Conservation (phyloP, 1,140 invertebrate species). For the Steinernema khuongi region DNA sequence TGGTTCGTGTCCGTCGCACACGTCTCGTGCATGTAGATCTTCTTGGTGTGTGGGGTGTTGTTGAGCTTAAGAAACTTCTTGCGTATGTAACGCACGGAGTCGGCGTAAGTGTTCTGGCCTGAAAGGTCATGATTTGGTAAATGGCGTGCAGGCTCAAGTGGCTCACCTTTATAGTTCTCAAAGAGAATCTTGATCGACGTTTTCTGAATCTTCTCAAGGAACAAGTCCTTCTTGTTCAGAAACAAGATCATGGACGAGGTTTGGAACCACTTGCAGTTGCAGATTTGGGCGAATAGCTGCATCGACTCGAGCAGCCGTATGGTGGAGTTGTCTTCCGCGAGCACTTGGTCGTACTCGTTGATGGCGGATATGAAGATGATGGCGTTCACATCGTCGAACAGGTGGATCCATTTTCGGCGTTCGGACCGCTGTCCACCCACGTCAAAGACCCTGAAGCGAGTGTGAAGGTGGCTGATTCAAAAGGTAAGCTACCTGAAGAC, state of each 20-base stretch:
- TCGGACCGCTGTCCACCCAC: slow-evolving; percentile 64
- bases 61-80: slow-evolving; percentile 42
- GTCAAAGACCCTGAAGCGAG: slow-evolving; percentile 59
- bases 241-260: slow-evolving; percentile 59
- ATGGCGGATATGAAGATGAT: slow-evolving; percentile 50
- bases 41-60: slow-evolving; percentile 50
- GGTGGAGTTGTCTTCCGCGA: slow-evolving; percentile 19
- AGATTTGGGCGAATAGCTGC: slow-evolving; percentile 60
- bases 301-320: slow-evolving; percentile 60
- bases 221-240: slow-evolving; percentile 62
- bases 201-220: slow-evolving; percentile 62
- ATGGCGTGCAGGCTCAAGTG: background rate
- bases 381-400: slow-evolving; percentile 59
- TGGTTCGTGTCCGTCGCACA: slow-evolving; percentile 57
- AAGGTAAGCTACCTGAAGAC: slow-evolving; percentile 40
- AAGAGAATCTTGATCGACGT: slow-evolving; percentile 32
- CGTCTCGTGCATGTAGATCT: slow-evolving; percentile 54
- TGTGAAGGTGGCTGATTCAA: background rate
- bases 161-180: slow-evolving; percentile 28
- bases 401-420: slow-evolving; percentile 64
- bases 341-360: slow-evolving; percentile 38
- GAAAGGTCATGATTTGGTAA: slow-evolving; percentile 20
- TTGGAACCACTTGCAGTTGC: slow-evolving; percentile 60
- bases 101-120: slow-evolving; percentile 43
- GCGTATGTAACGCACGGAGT: slow-evolving; percentile 40